These are phyloP conservation scores for Penelope pileata DNA, from an alignment of 2,113 vertebrate species.

Conservation along the genomic window DNA sequence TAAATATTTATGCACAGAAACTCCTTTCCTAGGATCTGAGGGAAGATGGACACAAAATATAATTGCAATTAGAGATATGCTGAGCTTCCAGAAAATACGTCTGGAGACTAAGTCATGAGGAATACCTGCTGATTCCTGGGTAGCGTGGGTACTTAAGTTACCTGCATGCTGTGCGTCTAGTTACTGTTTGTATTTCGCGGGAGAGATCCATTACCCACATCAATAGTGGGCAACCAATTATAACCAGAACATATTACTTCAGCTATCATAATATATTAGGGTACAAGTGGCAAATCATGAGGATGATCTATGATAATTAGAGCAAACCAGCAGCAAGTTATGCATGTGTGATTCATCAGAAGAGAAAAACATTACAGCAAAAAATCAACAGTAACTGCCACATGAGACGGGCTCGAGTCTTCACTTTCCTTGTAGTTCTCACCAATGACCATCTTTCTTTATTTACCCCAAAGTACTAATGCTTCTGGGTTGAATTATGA, in stretches of 20 bases:
- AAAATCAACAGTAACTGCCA: constrained; percentile 42
- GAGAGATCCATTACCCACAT: constrained; percentile 74
- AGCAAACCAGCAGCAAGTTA: constrained; percentile 31
- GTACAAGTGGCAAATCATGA: constrained; percentile 60
- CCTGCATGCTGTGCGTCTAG: constrained; percentile 74
- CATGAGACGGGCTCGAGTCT: neutral
- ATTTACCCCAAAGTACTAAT: constrained; percentile 13
- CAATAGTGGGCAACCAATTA: constrained; percentile 75
- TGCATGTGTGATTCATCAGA: constrained; percentile 1
- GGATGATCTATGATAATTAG: constrained; percentile 69
- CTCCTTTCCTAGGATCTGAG: constrained; percentile 55
- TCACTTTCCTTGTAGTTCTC: constrained; percentile 2
- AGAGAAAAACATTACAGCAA: neutral
- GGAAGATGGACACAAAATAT: constrained; percentile 75
- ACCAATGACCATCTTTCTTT: neutral
- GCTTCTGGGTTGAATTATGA: constrained; percentile 12
- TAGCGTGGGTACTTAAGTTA: constrained; percentile 74
- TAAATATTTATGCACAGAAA: constrained; percentile 61
- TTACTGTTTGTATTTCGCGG: constrained; percentile 75
- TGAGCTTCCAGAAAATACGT: constrained; percentile 71
- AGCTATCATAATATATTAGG: constrained; percentile 63
- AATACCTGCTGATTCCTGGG: constrained; percentile 75
- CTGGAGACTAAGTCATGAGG: constrained; percentile 69
- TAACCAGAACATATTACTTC: constrained; percentile 59
- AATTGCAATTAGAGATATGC: constrained; percentile 79